These are phyloP conservation scores for Leucopsar rothschildi DNA, from an alignment of 2,113 vertebrate species.

Conservation along the genomic window DNA sequence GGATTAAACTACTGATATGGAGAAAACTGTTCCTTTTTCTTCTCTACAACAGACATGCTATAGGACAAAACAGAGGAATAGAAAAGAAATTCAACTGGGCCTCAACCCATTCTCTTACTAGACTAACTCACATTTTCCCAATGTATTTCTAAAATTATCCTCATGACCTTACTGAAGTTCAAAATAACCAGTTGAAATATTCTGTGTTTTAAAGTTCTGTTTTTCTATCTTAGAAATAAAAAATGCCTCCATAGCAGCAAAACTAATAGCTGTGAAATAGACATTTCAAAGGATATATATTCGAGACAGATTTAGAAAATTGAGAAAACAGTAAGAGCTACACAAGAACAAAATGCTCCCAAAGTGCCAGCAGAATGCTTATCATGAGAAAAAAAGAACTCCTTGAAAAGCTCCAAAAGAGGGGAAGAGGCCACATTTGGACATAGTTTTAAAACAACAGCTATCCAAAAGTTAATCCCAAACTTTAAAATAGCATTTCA, in stretches of 20 bases:
- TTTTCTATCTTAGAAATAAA: neutral
- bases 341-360: neutral
- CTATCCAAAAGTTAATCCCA: neutral
- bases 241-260: neutral
- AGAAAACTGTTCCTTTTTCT: slow-evolving; percentile 26
- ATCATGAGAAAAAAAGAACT: neutral
- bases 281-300: neutral
- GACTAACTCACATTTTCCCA: neutral
- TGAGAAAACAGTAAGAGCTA: neutral
- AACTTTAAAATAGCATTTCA: neutral
- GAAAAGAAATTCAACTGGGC: neutral
- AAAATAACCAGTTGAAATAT: neutral
- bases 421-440: neutral
- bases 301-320: neutral
- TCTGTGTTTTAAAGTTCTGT: neutral
- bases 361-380: neutral
- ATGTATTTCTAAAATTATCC: neutral
- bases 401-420: neutral
- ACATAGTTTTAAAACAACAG: neutral
- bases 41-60: neutral
- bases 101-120: neutral
- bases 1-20: slow-evolving; percentile 18
- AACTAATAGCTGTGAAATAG: neutral
- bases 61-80: neutral
- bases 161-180: neutral